Percentiles rank a stretch among this genome's conserved stretches.
Conservation (phyloP, 2,113 vertebrate species). For the Struthidea cinerea region DNA sequence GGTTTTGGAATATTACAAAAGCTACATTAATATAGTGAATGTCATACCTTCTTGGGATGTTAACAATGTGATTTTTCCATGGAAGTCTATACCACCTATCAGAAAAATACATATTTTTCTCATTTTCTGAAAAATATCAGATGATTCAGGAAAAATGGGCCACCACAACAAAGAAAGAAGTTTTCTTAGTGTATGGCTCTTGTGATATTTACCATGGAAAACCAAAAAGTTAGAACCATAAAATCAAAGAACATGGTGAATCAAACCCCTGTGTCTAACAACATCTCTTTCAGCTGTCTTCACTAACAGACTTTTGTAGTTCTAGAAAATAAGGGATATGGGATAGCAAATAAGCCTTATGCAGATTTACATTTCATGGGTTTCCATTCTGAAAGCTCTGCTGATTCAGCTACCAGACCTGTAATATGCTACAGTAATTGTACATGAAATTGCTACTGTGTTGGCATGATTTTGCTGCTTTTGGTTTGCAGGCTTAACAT, state of each 20-base stretch:
- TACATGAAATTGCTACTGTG: conserved; percentile 15
- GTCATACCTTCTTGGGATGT: not conserved
- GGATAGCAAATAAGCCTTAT: not conserved
- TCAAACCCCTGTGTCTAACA: not conserved
- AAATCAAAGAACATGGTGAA: not conserved
- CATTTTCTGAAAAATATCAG: not conserved
- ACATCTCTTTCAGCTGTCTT: not conserved
- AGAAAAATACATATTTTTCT: not conserved
- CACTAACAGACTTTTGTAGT: not conserved
- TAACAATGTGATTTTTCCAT: not conserved
- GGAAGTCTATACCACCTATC: not conserved
- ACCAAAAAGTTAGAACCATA: not conserved
- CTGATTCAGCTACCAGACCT: conserved; percentile 49
- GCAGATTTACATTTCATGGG: not conserved
- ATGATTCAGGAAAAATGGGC: not conserved
- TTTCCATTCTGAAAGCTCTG: conserved; percentile 27
- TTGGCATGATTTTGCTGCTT: not conserved
- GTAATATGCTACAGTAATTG: conserved; percentile 32
- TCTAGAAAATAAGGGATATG: not conserved
- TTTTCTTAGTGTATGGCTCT: not conserved
- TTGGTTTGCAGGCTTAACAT: conserved; percentile 19
- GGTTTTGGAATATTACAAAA: not conserved
- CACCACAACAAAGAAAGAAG: not conserved
- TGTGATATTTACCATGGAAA: not conserved
- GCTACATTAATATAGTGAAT: not conserved